Conservation (phyloP, 2,797 vertebrate genomes). For the Muscicapa striata region DNA sequence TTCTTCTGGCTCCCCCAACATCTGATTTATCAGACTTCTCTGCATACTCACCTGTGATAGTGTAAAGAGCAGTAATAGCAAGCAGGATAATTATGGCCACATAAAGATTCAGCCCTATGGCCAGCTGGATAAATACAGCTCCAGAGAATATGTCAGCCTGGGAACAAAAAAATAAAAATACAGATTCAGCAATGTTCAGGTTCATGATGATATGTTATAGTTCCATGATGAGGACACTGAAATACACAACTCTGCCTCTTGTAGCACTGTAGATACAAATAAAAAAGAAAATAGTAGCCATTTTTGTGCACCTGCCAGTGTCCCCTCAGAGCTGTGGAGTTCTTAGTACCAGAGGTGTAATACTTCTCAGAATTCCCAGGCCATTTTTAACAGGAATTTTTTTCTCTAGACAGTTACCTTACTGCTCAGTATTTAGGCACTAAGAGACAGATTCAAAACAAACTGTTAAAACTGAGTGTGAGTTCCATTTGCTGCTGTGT, state of each 20-base stretch:
- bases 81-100: conserved; percentile 86
- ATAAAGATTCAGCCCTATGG: conserved; percentile 90
- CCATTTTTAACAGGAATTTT: neutral
- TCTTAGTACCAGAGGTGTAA: neutral
- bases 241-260: neutral
- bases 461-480: neutral
- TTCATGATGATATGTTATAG: neutral
- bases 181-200: neutral
- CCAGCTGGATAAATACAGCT: conserved; percentile 92
- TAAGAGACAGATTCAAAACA: neutral
- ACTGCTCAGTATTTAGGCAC: neutral
- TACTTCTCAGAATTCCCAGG: neutral
- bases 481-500: neutral
- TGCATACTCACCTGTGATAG: conserved; percentile 85
- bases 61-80: conserved; percentile 88
- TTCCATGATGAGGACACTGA: neutral
- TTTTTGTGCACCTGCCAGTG: neutral
- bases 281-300: neutral
- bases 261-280: neutral
- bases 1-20: neutral
- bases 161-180: neutral
- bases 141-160: conserved; percentile 96
- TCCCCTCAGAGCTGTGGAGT: neutral
- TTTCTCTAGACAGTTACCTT: neutral
- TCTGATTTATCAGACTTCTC: neutral